These are phyloP conservation scores for Pseudois nayaur DNA, from an alignment of 2,113 vertebrate species.

Conservation along the genomic window DNA sequence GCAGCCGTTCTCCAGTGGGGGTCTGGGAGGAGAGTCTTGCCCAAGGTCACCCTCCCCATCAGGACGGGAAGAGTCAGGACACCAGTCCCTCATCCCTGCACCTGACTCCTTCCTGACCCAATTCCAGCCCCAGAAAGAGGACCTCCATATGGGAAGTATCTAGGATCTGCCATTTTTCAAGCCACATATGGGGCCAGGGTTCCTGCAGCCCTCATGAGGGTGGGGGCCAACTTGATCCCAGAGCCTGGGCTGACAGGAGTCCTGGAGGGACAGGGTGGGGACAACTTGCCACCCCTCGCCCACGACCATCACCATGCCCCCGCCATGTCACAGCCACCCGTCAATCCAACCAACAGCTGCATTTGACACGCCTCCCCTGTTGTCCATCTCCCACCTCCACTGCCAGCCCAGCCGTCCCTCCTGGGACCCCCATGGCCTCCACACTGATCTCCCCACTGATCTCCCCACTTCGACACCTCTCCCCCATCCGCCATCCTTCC, in stretches of 20 bases:
- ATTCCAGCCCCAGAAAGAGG: neutral
- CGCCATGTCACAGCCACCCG: accelerated
- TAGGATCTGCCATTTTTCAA: neutral
- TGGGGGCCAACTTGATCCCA: accelerated
- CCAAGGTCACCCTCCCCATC: neutral
- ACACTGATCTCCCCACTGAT: too few relatives aligned
- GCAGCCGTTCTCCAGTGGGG: neutral
- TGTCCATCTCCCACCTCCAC: accelerated
- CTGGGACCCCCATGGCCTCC: neutral
- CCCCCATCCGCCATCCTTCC: neutral
- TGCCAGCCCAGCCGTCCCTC: neutral
- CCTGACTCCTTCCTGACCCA: neutral
- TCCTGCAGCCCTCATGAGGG: neutral
- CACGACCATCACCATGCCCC: neutral
- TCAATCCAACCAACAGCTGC: neutral
- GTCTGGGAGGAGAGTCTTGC: neutral
- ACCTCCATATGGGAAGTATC: accelerated
- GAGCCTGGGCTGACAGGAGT: neutral
- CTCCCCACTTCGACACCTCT: neutral
- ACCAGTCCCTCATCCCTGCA: accelerated
- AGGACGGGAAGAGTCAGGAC: neutral
- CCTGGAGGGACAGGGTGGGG: neutral
- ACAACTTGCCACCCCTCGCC: accelerated
- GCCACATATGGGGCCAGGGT: accelerated
- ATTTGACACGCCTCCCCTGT: too few relatives aligned